Conservation (phyloP, 2,888 invertebrate genomes). For the Magallana nippona region DNA sequence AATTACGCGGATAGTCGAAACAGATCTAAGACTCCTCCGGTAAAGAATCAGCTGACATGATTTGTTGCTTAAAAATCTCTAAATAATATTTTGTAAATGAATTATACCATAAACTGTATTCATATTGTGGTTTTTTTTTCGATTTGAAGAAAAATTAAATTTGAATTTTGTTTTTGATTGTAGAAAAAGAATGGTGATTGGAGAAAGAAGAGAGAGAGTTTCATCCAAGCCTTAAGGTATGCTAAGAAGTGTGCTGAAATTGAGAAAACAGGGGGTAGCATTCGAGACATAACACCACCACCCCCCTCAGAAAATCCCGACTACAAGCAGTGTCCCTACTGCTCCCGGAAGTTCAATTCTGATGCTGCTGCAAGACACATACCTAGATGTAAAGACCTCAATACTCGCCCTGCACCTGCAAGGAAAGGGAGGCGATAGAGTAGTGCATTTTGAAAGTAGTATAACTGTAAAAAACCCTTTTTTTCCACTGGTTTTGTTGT, state of each 20-base stretch:
- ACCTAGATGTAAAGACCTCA: slow-evolving; percentile 91
- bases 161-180: neutral
- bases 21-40: slow-evolving; percentile 65
- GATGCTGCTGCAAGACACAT: slow-evolving; percentile 91
- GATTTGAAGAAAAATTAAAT: neutral
- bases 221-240: slow-evolving; percentile 75
- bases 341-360: slow-evolving; percentile 91
- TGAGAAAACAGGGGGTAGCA: slow-evolving; percentile 86
- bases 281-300: slow-evolving; percentile 90
- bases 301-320: slow-evolving; percentile 91
- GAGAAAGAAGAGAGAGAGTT: slow-evolving; percentile 76
- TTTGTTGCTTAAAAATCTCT: neutral
- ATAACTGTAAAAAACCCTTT: too few species aligned
- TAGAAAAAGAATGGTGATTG: slow-evolving; percentile 73
- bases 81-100: too few species aligned
- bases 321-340: slow-evolving; percentile 94
- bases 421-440: slow-evolving; percentile 16
- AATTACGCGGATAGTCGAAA: slow-evolving; percentile 81
- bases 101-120: too few species aligned
- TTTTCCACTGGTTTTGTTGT: too few species aligned
- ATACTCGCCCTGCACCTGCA: slow-evolving; percentile 64
- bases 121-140: too few species aligned
- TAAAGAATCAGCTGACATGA: slow-evolving; percentile 47
- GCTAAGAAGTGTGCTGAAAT: slow-evolving; percentile 75
- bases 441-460: too few species aligned